Conservation (phyloP, 2,113 vertebrate species). For the Nesogale talazaci region DNA sequence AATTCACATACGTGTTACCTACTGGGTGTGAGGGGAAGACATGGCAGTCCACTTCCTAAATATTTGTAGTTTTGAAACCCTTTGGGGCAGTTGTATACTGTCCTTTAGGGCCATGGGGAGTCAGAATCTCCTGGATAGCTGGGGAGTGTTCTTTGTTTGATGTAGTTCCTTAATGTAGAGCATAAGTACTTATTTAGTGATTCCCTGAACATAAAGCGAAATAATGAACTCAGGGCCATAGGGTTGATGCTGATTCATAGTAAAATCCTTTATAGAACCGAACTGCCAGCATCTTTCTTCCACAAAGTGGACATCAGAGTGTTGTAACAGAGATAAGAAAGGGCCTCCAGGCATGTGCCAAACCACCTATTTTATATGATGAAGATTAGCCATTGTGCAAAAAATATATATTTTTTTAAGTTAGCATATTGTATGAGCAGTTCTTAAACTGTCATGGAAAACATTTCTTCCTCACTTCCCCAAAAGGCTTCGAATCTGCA, state of each 20-base stretch:
- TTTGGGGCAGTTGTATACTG: no score
- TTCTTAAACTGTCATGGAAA: constrained; percentile 5
- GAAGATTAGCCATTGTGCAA: background rate
- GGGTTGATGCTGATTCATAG: no score
- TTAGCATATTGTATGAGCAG: background rate
- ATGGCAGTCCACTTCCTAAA: no score
- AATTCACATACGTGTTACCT: background rate
- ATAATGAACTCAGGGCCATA: no score
- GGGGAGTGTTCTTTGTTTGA: background rate
- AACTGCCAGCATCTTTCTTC: no score
- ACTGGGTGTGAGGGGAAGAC: no score
- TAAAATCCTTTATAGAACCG: no score
- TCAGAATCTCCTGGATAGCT: background rate
- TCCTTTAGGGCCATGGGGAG: no score
- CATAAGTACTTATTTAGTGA: background rate
- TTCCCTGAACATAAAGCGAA: no score
- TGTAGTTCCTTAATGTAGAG: background rate
- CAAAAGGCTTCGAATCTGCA: background rate
- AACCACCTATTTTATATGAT: background rate
- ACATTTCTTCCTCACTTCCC: constrained; percentile 6
- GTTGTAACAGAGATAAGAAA: background rate
- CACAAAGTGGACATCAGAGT: background rate
- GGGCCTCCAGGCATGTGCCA: background rate
- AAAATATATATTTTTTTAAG: background rate
- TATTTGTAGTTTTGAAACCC: no score